Base-by-base conservation (phyloP, 2,888 invertebrate genomes). In the Heliconius sara region DNA sequence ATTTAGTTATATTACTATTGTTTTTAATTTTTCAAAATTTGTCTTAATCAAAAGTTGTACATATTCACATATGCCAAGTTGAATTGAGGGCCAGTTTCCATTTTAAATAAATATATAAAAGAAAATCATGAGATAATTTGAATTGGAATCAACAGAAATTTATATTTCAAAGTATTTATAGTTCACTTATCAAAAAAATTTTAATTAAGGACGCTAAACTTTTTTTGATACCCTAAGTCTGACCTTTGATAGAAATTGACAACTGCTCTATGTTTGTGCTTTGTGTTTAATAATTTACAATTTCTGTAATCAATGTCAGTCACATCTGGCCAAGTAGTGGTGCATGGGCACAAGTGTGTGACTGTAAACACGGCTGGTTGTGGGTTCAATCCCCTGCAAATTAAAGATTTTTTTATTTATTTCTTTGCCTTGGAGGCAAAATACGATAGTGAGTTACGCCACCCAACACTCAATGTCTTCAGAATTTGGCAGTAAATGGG, bases 211-310 rank as follows among this genome's bases (percentile, higher is more conserved):
- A 43, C 7, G n/a, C 43, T n/a, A 13, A 70, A 70, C 0, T 7
- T 70, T 25, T 34, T 47, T 70, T 70, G 43, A 70, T 70, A 43
- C 25, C 16, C 6, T 68, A 43, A 43, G 6, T 43, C 43, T 70
- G 70, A 70, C 70, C 43, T 70, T 43, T 70, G 43, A 70, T 43
- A 70, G 70, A 70, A 70, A 70, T n/a, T 25, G 70, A 70, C 4
- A 43, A 43, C n/a, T 6, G 39, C 13, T 68, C 12, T 52, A 7
- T 52, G 19, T 52, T 52, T 52, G 0, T 52, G 52, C 19, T 52
- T 52, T 52, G 19, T 52, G 25, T 63, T 63, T 63, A 63, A 63
- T 25, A 25, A 25, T 63, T 63, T 12, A n/a, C 60, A 63, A 25
- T 25, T 25, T n/a, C 63, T 25, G 13, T 63, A 25, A 25, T 63